Percentiles rank a stretch among this genome's conserved stretches.
These are phyloP conservation scores for Lithophane leautieri DNA, from an alignment of 2,888 invertebrate genomes.

Conservation along the genomic window DNA sequence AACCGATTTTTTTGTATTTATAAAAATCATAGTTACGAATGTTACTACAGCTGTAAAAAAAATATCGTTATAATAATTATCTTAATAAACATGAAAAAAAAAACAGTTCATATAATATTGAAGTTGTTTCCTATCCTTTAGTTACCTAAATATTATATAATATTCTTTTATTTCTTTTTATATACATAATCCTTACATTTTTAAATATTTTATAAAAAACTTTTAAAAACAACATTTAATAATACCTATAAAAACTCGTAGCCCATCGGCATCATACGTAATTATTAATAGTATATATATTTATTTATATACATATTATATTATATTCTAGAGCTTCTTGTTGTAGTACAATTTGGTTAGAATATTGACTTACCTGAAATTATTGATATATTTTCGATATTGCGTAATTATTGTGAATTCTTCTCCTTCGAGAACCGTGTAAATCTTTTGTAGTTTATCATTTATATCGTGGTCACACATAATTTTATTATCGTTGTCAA, in stretches of 20 bases:
- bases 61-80: no score
- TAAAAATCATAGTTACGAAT: not conserved
- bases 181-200: no score
- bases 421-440: conserved; percentile 37
- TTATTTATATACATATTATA: no score
- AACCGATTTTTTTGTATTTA: no score
- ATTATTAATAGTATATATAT: no score
- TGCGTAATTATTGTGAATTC: not conserved
- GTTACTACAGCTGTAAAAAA: not conserved
- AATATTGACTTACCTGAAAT: conserved; percentile 27
- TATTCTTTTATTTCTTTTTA: no score
- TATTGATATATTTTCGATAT: accelerated
- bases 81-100: no score
- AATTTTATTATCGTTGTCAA: accelerated
- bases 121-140: not conserved
- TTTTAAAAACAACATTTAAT: no score
- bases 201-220: no score
- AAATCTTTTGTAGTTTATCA: accelerated
- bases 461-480: conserved; percentile 4
- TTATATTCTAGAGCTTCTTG: not conserved
- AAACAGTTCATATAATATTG: no score
- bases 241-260: no score
- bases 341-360: not conserved
- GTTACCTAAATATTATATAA: not conserved
- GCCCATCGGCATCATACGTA: no score